Evolutionary conservation across 2,888 invertebrate genomes (phyloP).

Genomic region (Temnothorax ravouxi): DNA sequence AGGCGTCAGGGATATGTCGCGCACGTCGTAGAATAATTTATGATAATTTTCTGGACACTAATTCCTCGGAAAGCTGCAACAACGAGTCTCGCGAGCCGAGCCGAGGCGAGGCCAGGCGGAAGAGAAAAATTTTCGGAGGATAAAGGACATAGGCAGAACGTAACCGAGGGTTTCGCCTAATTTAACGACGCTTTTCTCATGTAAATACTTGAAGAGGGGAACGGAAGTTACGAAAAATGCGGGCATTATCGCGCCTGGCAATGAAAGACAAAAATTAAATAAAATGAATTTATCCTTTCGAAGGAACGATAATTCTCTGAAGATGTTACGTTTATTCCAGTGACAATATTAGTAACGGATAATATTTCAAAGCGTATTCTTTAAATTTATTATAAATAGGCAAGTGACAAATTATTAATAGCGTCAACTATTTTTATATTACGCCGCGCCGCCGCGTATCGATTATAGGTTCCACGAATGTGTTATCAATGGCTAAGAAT

Average conservation of each 20-base stretch:
- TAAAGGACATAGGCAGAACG: constrained; percentile 42
- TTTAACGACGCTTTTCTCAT: constrained; percentile 69
- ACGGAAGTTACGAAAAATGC: constrained; percentile 45
- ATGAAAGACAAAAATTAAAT: neutral
- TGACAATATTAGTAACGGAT: neutral
- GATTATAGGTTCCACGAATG: constrained; percentile 24
- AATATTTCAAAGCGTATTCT: neutral
- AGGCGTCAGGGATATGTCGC: constrained; percentile 57
- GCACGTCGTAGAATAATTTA: constrained; percentile 73
- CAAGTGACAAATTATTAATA: neutral
- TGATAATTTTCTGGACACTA: constrained; percentile 75
- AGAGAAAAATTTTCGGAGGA: constrained; percentile 39
- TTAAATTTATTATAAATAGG: neutral
- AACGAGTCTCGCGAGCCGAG: constrained; percentile 29
- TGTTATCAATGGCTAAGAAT: neutral
- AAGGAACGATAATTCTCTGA: neutral
- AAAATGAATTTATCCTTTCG: constrained; percentile 10
- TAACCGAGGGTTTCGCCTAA: constrained; percentile 61
- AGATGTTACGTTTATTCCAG: neutral
- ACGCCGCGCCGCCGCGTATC: neutral
- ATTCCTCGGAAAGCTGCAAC: constrained; percentile 66
- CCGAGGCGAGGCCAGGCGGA: constrained; percentile 8
- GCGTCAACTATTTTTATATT: constrained; percentile 2
- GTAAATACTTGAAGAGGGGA: constrained; percentile 61
- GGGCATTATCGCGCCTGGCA: constrained; percentile 17